Conservation (phyloP, 1,140 invertebrate species). For the Apis laboriosa region DNA sequence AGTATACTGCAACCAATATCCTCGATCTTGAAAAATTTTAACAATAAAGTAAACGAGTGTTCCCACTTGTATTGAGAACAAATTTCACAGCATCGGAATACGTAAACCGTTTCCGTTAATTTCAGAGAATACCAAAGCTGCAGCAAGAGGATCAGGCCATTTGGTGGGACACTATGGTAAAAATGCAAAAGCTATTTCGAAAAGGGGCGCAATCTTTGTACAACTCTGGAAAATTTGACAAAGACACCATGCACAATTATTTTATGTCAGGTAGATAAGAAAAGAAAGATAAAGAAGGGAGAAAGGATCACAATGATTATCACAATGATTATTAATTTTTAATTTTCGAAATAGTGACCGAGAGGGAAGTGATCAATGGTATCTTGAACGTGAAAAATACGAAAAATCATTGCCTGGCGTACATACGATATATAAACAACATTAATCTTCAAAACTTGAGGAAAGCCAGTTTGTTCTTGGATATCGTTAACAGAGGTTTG, state of each 20-base stretch:
- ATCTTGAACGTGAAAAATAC: slow-evolving; percentile 96
- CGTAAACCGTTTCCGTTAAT: background rate
- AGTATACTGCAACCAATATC: slow-evolving; percentile 98
- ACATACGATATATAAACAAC: slow-evolving; percentile 97
- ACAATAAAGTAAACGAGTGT: slow-evolving; percentile 91
- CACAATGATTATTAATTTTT: background rate
- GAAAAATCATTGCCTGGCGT: slow-evolving; percentile 97
- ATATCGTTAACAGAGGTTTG: slow-evolving; percentile 95
- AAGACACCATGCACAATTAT: slow-evolving; percentile 98
- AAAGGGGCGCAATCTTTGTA: slow-evolving; percentile 94
- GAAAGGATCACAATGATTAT: background rate
- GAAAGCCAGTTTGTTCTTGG: slow-evolving; percentile 96
- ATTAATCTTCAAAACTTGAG: slow-evolving; percentile 97
- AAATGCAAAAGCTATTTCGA: slow-evolving; percentile 96
- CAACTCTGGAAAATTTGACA: slow-evolving; percentile 92
- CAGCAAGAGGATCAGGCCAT: slow-evolving; percentile 97
- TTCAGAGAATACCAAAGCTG: slow-evolving; percentile 93
- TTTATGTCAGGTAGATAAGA: slow-evolving; percentile 96
- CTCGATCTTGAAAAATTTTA: slow-evolving; percentile 98
- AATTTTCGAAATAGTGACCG: slow-evolving; percentile 89
- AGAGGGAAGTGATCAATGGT: slow-evolving; percentile 98
- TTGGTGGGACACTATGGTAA: slow-evolving; percentile 98
- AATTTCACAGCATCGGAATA: background rate
- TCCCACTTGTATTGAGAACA: background rate
- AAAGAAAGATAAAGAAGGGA: background rate